Conservation (phyloP, 2,888 invertebrate species). For the Microctonus hyperodae region DNA sequence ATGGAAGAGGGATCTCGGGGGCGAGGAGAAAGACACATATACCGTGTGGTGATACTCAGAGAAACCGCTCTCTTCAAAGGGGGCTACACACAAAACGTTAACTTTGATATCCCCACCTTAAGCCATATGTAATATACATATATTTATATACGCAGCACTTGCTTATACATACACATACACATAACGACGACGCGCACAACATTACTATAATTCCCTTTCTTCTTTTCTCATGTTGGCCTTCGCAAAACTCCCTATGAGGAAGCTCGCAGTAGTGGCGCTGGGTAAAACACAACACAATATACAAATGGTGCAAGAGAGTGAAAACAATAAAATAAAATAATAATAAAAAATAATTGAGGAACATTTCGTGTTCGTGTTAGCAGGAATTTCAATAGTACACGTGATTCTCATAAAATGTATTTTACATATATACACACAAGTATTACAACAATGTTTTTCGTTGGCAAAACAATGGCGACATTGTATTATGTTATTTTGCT, state of each 20-base stretch:
- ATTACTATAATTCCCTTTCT: constrained; percentile 37
- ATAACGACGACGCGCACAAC: constrained; percentile 37
- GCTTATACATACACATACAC: not conserved
- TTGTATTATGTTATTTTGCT: not conserved
- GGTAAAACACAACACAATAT: constrained; percentile 3
- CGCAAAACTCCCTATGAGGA: constrained; percentile 12
- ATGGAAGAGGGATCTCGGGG: constrained; percentile 20
- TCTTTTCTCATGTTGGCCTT: constrained; percentile 24
- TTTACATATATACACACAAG: constrained; percentile 24
- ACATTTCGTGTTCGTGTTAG: not conserved
- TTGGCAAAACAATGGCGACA: constrained; percentile 22
- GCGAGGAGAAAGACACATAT: constrained; percentile 12
- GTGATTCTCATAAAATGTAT: constrained; percentile 53
- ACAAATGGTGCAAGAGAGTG: not conserved
- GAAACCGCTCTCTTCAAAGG: constrained; percentile 30
- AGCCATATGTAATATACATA: not conserved
- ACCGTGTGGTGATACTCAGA: constrained; percentile 12
- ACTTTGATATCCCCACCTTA: constrained; percentile 34
- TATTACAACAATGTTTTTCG: not conserved
- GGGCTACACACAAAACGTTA: constrained; percentile 29
- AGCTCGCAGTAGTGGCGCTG: not conserved
- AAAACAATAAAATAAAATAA: not conserved
- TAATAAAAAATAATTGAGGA: not conserved
- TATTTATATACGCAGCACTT: not conserved
- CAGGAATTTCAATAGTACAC: constrained; percentile 43